These are phyloP conservation scores for Eufriesea mexicana DNA, from an alignment of 1,140 invertebrate genomes.

Conservation along the genomic window DNA sequence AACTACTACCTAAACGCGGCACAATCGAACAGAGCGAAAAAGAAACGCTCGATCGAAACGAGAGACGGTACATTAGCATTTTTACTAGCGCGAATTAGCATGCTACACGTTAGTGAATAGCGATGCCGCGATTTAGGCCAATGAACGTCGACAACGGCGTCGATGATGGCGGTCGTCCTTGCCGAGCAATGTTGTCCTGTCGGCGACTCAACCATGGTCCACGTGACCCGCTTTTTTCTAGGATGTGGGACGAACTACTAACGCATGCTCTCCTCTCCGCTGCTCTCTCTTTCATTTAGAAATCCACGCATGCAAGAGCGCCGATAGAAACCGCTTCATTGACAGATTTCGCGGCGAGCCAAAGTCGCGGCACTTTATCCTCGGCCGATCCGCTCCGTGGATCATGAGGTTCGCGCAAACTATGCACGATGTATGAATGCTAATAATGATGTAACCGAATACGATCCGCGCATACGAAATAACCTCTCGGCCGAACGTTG, in stretches of 20 bases:
- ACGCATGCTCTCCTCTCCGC: constrained; percentile 1
- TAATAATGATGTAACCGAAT: constrained; percentile 22
- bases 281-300: constrained; percentile 37
- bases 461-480: constrained; percentile 7
- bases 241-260: constrained; percentile 47
- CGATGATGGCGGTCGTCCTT: constrained; percentile 58
- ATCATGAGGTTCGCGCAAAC: neutral
- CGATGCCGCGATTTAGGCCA: constrained; percentile 59
- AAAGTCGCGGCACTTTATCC: neutral
- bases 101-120: constrained; percentile 49
- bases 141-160: constrained; percentile 40
- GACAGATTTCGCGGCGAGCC: neutral
- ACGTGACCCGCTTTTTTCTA: constrained; percentile 62
- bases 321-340: constrained; percentile 19
- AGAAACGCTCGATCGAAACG: constrained; percentile 11
- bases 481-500: neutral
- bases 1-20: neutral
- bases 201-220: constrained; percentile 32
- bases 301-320: constrained; percentile 22
- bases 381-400: neutral
- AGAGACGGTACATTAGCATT: constrained; percentile 48
- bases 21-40: neutral
- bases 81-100: constrained; percentile 58
- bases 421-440: neutral
- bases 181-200: constrained; percentile 60